Conservation (phyloP, 2,888 invertebrate species). For the Lycocerus yunnanus region DNA sequence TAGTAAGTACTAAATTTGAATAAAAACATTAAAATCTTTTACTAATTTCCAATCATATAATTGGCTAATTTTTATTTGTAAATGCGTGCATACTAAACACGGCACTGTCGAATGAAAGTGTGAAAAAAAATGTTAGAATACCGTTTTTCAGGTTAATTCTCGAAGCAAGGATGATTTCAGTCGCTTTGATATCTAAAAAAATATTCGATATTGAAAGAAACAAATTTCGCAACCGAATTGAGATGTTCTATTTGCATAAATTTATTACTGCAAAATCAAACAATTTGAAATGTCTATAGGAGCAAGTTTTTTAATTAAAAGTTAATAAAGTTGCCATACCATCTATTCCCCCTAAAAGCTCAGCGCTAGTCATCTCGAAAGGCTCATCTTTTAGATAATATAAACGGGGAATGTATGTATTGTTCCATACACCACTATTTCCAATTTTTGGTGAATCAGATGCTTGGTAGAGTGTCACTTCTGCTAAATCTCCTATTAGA, state of each 20-base stretch:
- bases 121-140: no score
- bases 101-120: no score
- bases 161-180: no score
- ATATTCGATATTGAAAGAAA: neutral
- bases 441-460: constrained; percentile 58
- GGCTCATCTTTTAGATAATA: constrained; percentile 61
- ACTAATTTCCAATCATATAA: no score
- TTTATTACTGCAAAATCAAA: neutral
- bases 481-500: constrained; percentile 67
- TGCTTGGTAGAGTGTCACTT: constrained; percentile 68
- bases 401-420: constrained; percentile 62
- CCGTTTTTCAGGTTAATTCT: no score
- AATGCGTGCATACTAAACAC: no score
- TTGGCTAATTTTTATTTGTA: no score
- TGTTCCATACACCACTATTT: constrained; percentile 68
- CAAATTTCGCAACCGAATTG: neutral
- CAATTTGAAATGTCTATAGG: neutral
- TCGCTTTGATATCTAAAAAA: neutral
- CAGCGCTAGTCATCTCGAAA: constrained; percentile 71
- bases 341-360: constrained; percentile 71
- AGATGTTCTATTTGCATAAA: neutral
- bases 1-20: no score
- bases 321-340: constrained; percentile 54
- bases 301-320: constrained; percentile 5
- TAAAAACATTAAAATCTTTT: no score